These are phyloP conservation scores for Rafetus swinhoei DNA, from an alignment of 2,113 vertebrate species.

Conservation along the genomic window DNA sequence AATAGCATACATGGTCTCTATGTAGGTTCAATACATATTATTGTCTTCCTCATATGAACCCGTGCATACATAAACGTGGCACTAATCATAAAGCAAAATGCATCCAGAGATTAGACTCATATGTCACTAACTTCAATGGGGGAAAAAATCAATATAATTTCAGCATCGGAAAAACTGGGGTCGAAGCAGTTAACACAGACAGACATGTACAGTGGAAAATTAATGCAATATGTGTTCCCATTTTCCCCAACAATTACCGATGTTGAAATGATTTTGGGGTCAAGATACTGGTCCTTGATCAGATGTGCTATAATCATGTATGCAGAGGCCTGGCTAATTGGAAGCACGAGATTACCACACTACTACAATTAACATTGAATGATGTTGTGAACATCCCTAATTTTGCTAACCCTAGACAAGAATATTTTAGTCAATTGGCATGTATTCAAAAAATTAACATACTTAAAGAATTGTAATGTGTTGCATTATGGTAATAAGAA, in stretches of 20 bases:
- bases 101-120: neutral
- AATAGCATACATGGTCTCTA: neutral
- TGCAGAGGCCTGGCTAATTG: neutral
- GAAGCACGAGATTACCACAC: neutral
- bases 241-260: neutral
- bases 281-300: neutral
- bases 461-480: neutral
- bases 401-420: neutral
- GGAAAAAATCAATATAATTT: neutral
- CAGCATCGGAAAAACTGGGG: neutral
- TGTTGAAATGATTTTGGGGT: neutral
- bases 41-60: neutral
- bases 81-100: neutral
- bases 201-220: neutral
- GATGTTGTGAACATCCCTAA: constrained; percentile 20
- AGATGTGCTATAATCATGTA: neutral
- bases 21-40: neutral
- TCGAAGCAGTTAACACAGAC: neutral
- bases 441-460: constrained; percentile 11
- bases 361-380: constrained; percentile 30
- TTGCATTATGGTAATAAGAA: constrained; percentile 1
- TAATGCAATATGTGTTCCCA: neutral
- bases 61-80: neutral
- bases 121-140: neutral
- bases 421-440: constrained; percentile 44